Evolutionary conservation across 92 coral and sea anemone species (phyloP).

Genomic region (Actinostola sp.): DNA sequence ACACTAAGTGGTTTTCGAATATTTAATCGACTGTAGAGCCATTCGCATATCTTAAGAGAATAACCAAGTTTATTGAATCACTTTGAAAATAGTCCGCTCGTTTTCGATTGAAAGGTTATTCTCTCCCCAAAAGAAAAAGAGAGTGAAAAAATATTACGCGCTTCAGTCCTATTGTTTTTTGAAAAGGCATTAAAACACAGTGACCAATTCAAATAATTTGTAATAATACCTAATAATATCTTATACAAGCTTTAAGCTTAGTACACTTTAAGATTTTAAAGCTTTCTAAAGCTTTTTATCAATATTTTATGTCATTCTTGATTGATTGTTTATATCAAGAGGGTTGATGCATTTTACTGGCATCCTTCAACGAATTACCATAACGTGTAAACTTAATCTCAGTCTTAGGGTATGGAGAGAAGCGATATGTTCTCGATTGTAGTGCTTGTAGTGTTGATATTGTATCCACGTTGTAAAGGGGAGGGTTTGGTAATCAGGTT

Average conservation of each 20-base stretch:
- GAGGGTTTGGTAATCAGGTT: no score
- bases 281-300: neutral
- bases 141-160: conserved; percentile 13
- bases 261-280: neutral
- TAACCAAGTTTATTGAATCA: neutral
- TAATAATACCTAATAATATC: neutral
- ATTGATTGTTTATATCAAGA: no score
- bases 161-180: neutral
- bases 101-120: neutral
- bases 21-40: neutral
- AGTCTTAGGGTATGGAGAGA: no score
- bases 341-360: neutral
- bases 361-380: neutral
- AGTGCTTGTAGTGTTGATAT: neutral
- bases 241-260: neutral
- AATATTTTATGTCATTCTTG: no score
- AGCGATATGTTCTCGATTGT: no score
- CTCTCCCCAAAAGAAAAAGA: neutral
- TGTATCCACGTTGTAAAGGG: no score
- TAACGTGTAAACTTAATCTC: no score
- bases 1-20: neutral
- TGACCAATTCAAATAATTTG: neutral
- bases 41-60: neutral
- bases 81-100: neutral
- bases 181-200: neutral